phyloP scores from a whole-genome alignment of 1,140 invertebrate species.

The Atta cephalotes region DNA sequence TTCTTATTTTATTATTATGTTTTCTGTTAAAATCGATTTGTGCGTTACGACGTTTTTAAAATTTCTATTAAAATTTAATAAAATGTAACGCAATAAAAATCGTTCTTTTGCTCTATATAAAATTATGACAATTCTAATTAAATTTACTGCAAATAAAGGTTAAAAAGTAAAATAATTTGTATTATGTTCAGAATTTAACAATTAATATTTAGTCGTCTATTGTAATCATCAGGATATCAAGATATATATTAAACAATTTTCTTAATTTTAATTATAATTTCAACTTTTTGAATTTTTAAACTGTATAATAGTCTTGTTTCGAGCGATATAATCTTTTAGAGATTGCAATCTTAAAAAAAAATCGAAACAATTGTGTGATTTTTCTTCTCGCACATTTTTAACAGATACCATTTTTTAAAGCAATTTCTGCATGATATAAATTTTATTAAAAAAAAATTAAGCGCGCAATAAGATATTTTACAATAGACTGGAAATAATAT shows the following conservation, averaged over 20 bases:
- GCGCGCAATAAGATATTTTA: neutral
- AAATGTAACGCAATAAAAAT: neutral
- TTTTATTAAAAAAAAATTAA: conserved; percentile 4
- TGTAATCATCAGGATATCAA: neutral
- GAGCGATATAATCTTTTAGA: neutral
- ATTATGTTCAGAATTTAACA: neutral
- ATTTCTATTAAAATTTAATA: conserved; percentile 11
- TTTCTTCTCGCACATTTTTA: neutral
- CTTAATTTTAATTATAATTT: neutral
- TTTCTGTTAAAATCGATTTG: neutral
- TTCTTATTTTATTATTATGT: neutral
- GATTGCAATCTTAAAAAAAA: neutral
- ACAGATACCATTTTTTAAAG: neutral
- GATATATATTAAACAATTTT: neutral
- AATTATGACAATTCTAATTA: neutral
- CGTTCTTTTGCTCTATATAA: neutral
- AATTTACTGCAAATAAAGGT: neutral
- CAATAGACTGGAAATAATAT: neutral
- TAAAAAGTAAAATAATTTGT: neutral
- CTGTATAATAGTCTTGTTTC: neutral
- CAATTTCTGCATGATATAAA: neutral
- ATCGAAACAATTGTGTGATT: neutral
- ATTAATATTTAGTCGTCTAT: conserved; percentile 6
- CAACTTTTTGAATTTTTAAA: neutral
- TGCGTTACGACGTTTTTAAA: neutral